Conservation (phyloP, 2,888 invertebrate genomes). For the Hirtodrosophila confusa region DNA sequence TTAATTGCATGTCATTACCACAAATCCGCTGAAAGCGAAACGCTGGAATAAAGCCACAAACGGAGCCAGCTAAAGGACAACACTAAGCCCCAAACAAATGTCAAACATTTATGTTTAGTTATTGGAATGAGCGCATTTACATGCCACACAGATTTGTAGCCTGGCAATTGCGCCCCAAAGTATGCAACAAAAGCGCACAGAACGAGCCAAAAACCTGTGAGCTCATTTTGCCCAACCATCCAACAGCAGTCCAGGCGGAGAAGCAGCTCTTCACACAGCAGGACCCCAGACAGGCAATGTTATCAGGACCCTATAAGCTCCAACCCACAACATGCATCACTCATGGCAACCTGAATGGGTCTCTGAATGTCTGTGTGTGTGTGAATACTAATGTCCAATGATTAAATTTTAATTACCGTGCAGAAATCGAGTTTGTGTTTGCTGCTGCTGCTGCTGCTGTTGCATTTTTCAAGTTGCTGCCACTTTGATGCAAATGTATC, state of each 20-base stretch:
- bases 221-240: neutral
- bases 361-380: conserved; percentile 25
- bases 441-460: conserved; percentile 26
- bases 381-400: conserved; percentile 76
- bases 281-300: conserved; percentile 10
- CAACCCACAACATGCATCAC: conserved; percentile 28
- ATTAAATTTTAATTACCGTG: conserved; percentile 79
- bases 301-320: conserved; percentile 25
- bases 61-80: conserved; percentile 14
- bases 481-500: conserved; percentile 45
- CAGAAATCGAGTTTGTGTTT: conserved; percentile 71
- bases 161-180: conserved; percentile 13
- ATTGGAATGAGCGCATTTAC: conserved; percentile 24
- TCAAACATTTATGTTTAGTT: conserved; percentile 39
- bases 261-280: too few species aligned
- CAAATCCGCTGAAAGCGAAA: conserved; percentile 58
- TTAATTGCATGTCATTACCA: conserved; percentile 73
- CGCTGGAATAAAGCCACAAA: conserved; percentile 29
- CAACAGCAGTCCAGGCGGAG: too few species aligned
- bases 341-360: conserved; percentile 43
- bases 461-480: conserved; percentile 63
- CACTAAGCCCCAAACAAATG: conserved; percentile 33
- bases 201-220: conserved; percentile 22
- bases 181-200: conserved; percentile 34
- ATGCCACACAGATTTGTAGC: conserved; percentile 36